Base-by-base conservation (phyloP, 1,140 invertebrate species). In the Lepidurus arcticus region DNA sequence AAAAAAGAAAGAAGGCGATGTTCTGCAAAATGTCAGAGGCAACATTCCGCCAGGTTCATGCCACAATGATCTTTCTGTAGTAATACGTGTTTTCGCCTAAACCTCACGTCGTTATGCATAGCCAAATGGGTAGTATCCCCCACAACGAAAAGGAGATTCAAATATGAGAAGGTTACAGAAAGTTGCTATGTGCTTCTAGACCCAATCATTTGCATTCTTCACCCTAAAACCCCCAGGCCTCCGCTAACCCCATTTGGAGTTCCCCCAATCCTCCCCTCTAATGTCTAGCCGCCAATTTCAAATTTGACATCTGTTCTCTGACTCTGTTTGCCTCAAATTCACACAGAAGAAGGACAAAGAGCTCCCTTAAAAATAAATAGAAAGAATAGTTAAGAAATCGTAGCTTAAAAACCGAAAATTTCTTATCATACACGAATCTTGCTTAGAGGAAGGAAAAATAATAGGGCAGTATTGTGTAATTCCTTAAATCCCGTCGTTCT, bases 231-330 rank as follows among this genome's bases (percentile, higher is more conserved):
- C 53, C 53, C 21, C 53, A 13, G 53, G 53, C 53, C 53, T 65
- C 53, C 21, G 21, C 53, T 65, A 65, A 65, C 53, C 53, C 53
- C 53, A 21, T 65, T 65, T 65, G 34, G 34, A 65, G 21, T 7
- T 21, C 16, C 16, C 6, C 53, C 53, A 13, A 10, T 13, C 53
- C 53, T 21, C 53, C 6, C 53, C 21, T 65, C 53, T 7, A 6
- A 21, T 65, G 16, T 21, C 53, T 21, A 16, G 16, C 53, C 53
- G 53, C 53, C 53, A 65, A 65, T 65, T 65, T 65, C 53, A 65
- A 65, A 65, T 65, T 8, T 65, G 53, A 65, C 53, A 65, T 65
- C 53, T 65, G 53, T 65, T 65, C 53, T 65, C 16, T 65, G 53
- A 65, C 53, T 65, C 53, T 21, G 16, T 34, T 34, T 13, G 53